Conservation (phyloP, 1,140 invertebrate species). For the Sycophila sp. region DNA sequence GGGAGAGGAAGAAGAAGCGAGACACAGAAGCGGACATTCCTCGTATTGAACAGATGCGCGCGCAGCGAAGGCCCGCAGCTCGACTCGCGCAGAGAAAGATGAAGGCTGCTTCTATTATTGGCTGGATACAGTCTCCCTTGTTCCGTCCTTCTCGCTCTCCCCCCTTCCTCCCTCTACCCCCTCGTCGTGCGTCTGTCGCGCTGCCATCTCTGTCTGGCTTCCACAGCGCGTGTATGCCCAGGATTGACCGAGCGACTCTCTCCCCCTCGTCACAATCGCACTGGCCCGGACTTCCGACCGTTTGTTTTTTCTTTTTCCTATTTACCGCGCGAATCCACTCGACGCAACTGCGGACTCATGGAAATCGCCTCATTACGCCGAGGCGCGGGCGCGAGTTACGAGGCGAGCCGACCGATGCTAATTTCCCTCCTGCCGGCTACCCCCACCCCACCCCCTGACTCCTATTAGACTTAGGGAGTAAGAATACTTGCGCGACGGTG, state of each 20-base stretch:
- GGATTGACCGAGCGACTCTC: constrained; percentile 14
- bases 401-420: background rate
- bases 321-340: constrained; percentile 1
- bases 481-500: too few species aligned
- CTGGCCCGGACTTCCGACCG: background rate
- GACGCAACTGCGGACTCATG: background rate
- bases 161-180: background rate
- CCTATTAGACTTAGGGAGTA: background rate
- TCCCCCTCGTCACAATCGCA: background rate
- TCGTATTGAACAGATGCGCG: constrained; percentile 65
- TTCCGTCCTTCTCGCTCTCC: background rate
- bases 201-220: too few species aligned
- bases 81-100: constrained; percentile 44
- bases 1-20: background rate
- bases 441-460: too few species aligned
- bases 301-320: constrained; percentile 2
- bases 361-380: constrained; percentile 6
- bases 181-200: background rate
- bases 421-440: background rate
- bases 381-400: background rate
- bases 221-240: too few species aligned
- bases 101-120: constrained; percentile 42
- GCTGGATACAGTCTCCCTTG: constrained; percentile 13
- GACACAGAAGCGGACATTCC: constrained; percentile 31
- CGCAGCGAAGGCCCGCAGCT: constrained; percentile 42